phyloP scores from a whole-genome alignment of 92 coral and sea anemone genomes.

The Epizoanthus stellaris region DNA sequence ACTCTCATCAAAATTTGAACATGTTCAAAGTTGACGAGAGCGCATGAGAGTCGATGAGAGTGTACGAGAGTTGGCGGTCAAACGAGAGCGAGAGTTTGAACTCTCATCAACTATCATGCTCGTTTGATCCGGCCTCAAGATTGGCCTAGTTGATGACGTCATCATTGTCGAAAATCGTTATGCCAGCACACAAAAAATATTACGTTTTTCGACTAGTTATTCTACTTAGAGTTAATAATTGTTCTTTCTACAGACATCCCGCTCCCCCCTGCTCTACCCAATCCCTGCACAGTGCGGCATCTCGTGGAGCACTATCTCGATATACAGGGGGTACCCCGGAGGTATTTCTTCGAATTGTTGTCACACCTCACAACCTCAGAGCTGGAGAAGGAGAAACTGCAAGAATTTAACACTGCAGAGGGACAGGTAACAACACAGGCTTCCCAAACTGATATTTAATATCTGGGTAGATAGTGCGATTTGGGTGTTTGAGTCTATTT shows the following conservation, averaged over 20 bases:
- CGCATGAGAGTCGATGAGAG: too few relatives aligned
- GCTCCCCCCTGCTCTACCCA: conserved; percentile 79
- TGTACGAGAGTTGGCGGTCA: too few relatives aligned
- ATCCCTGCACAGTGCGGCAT: conserved; percentile 85
- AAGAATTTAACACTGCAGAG: conserved; percentile 91
- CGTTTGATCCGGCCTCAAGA: background rate
- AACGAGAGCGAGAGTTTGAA: too few relatives aligned
- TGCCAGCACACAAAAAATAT: background rate
- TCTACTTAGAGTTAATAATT: background rate
- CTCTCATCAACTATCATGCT: too few relatives aligned
- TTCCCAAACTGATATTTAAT: too few relatives aligned
- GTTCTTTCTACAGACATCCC: conserved; percentile 65
- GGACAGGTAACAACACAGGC: conserved; percentile 74
- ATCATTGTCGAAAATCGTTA: background rate
- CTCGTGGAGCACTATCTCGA: conserved; percentile 95
- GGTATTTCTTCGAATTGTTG: conserved; percentile 96
- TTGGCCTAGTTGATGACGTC: background rate
- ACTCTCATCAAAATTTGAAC: too few relatives aligned
- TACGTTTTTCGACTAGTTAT: background rate
- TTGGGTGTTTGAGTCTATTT: too few relatives aligned
- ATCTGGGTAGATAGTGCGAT: too few relatives aligned
- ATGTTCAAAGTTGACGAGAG: too few relatives aligned
- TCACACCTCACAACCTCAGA: conserved; percentile 94
- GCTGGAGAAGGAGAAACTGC: conserved; percentile 90
- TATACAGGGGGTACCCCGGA: conserved; percentile 91